Percentiles rank a stretch among this genome's conserved stretches.
Evolutionary conservation across 1,140 invertebrate species (phyloP).

Genomic region (Trichoplusia ni): DNA sequence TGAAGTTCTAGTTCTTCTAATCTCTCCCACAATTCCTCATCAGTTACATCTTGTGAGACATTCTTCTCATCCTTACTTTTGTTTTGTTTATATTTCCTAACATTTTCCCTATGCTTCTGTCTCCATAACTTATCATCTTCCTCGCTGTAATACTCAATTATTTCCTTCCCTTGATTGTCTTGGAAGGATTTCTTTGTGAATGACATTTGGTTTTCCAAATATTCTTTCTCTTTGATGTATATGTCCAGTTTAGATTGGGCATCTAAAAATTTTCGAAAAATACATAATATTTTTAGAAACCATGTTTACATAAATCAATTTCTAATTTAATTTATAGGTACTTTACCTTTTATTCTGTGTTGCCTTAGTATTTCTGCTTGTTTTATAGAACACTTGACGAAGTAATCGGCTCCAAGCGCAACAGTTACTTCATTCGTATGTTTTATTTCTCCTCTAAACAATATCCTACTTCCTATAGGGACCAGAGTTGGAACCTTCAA

Average conservation of each 20-base stretch:
- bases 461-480: slow-evolving; percentile 85
- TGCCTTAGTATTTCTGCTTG: slow-evolving; percentile 84
- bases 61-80: slow-evolving; percentile 45
- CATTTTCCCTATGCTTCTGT: slow-evolving; percentile 64
- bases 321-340: no score
- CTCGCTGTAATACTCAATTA: slow-evolving; percentile 83
- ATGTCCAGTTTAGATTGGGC: slow-evolving; percentile 79
- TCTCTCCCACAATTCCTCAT: slow-evolving; percentile 73
- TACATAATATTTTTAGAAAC: not conserved
- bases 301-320: no score
- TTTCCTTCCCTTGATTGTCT: slow-evolving; percentile 77
- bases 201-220: slow-evolving; percentile 77
- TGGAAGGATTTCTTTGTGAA: slow-evolving; percentile 73
- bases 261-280: slow-evolving; percentile 59
- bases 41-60: slow-evolving; percentile 45
- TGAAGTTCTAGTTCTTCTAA: slow-evolving; percentile 77
- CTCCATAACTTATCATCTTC: slow-evolving; percentile 83
- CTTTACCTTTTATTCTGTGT: slow-evolving; percentile 83
- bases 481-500: slow-evolving; percentile 82
- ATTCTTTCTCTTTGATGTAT: slow-evolving; percentile 79
- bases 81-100: slow-evolving; percentile 62
- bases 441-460: slow-evolving; percentile 86
- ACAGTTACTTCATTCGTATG: slow-evolving; percentile 90
- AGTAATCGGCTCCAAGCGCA: slow-evolving; percentile 88
- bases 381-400: slow-evolving; percentile 86